Evolutionary conservation across 1,140 invertebrate genomes (phyloP), one percentile per base, ranked within the genome.

Genomic region (Aleiodes sp.): DNA sequence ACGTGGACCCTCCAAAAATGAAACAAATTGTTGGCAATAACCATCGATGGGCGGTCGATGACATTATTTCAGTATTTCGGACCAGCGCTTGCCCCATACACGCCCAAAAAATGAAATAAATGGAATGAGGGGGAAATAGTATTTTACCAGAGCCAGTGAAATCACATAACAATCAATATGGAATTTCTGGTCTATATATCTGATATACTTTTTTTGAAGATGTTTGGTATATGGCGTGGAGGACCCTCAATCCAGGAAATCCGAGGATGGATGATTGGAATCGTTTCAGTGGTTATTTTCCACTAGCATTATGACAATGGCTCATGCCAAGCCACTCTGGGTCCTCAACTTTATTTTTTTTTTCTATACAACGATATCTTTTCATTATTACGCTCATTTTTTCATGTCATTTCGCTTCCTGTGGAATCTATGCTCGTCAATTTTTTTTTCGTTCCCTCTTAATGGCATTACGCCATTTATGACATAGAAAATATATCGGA

Each of bases 1-100:
- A 19, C 29, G 16, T 26, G 24, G 6, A 28, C 52, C 31, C 52
- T 37, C 52, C 19, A 57, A 31, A 29, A 66, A 68, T 66, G 69
- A 72, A 73, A 79, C 70, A 79, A 80, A 80, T 80, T 62, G 72
- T 52, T 70, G 70, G 72, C 73, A 73, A 79, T 79, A 79, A 79
- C 73, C 33, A 71, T 73, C 74, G 41, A 79, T 77, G 67, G 65
- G 56, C 69, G 64, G 62, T 64, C 64, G 60, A 77, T 70, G 71
- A 74, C 68, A 76, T 78, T 78, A 74, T 79, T 80, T 75, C 64
- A 69, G 73, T 76, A 75, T 75, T 79, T 75, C 68, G 65, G 68
- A 70, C 64, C 74, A 70, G 35, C 35, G 28, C 35, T 35, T 71
- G 24, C 33, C 31, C 19, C 28, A 52, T 21, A 52, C 46, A 21